Evolutionary conservation across 2,113 vertebrate genomes (phyloP).

Genomic region (Hydrolagus affinis): DNA sequence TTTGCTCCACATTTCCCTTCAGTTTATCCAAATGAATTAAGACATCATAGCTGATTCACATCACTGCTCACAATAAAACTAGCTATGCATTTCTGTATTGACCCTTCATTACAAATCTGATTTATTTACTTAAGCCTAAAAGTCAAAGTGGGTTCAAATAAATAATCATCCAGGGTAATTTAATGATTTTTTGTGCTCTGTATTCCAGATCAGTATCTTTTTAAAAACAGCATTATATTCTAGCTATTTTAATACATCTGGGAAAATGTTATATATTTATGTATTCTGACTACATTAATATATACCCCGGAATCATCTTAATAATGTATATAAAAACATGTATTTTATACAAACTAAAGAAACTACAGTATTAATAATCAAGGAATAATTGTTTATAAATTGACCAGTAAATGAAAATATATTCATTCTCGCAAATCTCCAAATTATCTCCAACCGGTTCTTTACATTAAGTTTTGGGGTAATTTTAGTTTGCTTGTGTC

Average conservation of each 20-base stretch:
- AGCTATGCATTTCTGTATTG: neutral
- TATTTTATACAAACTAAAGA: too few relatives aligned
- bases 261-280: neutral
- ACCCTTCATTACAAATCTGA: neutral
- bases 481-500: too few relatives aligned
- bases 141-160: neutral
- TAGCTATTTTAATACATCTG: neutral
- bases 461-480: too few relatives aligned
- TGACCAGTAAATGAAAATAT: too few relatives aligned
- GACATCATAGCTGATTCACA: neutral
- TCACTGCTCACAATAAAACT: neutral
- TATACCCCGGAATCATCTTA: neutral
- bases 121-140: neutral
- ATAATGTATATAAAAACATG: neutral
- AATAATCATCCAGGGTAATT: neutral
- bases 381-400: too few relatives aligned
- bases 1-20: neutral
- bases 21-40: conserved; percentile 1
- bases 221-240: neutral
- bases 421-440: too few relatives aligned
- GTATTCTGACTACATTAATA: neutral
- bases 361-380: too few relatives aligned
- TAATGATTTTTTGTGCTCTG: too few relatives aligned
- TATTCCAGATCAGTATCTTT: neutral
- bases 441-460: too few relatives aligned